Evolutionary conservation across 2,113 vertebrate genomes (phyloP), one percentile per base, ranked within the genome.

Genomic region (Limanda limanda): DNA sequence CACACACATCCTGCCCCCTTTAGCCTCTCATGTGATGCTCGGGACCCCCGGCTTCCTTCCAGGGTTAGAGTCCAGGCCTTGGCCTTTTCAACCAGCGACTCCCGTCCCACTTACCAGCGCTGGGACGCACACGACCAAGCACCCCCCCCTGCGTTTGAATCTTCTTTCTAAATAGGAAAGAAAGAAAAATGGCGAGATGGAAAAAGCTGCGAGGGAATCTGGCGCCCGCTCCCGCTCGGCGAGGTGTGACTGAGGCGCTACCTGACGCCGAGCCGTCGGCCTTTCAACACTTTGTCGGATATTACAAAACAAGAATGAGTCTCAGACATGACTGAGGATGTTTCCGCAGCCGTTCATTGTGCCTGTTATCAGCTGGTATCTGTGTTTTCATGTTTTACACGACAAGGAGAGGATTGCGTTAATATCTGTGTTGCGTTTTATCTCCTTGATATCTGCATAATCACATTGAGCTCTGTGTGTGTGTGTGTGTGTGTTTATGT

Each of bases 31-130:
- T 74, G 25, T 74, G 74, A 83, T 92, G 92, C 93, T 68, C 95
- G 94, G 89, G 67, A 81, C 76, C 91, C 91, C 88, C 88, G 92
- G 92, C 93, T 95, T 96, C 95, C 96, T 97, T 94, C 95, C 91
- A 92, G 94, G 94, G 95, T 95, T 94, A 95, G 62, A 89, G 92
- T 87, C 94, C 95, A 96, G 91, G 87, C 93, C 92, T 86, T 85
- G 93, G 94, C 94, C 94, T 95, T 95, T 96, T 96, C 92, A 92
- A 92, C 91, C 91, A 90, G 92, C 89, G 88, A 87, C 91, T 89
- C 91, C 92, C 89, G 56, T 37, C 87, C 91, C 91, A 86, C 90
- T 88, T 87, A 91, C 92, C 90, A 87, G 51, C 45, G 86, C 91
- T 85, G 54, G 76, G 87, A 65, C 86, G 86, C 54, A 5, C 37